These are phyloP conservation scores for Smittia sp. DNA, from an alignment of 2,888 invertebrate genomes.

Conservation along the genomic window DNA sequence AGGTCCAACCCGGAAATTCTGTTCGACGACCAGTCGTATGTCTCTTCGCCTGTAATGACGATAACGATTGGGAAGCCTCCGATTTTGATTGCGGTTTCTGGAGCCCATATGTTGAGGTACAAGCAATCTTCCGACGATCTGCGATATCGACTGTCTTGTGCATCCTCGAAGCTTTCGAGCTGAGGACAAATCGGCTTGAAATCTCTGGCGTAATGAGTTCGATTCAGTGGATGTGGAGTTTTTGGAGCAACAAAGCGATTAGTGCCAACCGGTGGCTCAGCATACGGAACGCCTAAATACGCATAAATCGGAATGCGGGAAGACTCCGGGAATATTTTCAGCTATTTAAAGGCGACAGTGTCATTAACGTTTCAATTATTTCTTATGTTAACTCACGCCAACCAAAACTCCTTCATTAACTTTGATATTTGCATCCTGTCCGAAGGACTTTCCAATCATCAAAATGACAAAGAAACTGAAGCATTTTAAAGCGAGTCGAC, in stretches of 20 bases:
- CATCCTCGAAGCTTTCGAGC: constrained; percentile 47
- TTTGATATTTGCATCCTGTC: constrained; percentile 38
- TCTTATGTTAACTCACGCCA: constrained; percentile 42
- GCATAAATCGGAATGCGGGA: constrained; percentile 63
- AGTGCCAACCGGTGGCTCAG: constrained; percentile 70
- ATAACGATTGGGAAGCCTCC: constrained; percentile 58
- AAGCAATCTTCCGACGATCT: constrained; percentile 72
- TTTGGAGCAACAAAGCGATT: constrained; percentile 62
- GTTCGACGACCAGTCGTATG: constrained; percentile 62
- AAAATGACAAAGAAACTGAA: background rate
- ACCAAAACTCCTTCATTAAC: constrained; percentile 40
- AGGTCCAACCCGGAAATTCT: constrained; percentile 68
- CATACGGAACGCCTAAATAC: constrained; percentile 78
- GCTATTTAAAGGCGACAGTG: constrained; percentile 52
- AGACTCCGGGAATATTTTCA: constrained; percentile 64
- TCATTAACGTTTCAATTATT: too few relatives aligned
- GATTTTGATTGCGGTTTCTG: constrained; percentile 54
- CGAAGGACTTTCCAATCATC: background rate
- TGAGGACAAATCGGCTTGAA: constrained; percentile 71
- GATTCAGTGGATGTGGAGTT: constrained; percentile 56
- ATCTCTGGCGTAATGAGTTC: constrained; percentile 66
- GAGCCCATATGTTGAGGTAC: constrained; percentile 87
- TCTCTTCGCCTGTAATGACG: constrained; percentile 55
- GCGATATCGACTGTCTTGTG: constrained; percentile 42
- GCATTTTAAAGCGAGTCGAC: background rate